phyloP scores from a whole-genome alignment of 2,888 invertebrate genomes.

The Melangyna quadrimaculata region DNA sequence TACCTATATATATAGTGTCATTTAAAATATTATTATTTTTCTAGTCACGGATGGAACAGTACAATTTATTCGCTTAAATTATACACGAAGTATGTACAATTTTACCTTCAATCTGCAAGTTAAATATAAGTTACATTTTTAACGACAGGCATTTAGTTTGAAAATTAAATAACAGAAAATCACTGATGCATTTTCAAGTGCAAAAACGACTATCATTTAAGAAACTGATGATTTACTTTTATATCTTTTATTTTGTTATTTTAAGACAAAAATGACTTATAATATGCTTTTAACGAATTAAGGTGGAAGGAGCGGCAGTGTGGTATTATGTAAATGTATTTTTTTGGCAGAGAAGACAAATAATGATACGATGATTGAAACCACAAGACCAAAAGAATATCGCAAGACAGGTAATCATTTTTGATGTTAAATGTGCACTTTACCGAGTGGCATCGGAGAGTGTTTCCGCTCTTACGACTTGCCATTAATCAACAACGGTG shows the following conservation, averaged over 20 bases:
- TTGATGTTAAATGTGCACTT: background rate
- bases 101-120: background rate
- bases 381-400: background rate
- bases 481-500: background rate
- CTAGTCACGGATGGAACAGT: no score
- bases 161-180: background rate
- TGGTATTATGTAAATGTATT: background rate
- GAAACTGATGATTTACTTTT: background rate
- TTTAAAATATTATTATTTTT: no score
- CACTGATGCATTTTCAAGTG: background rate
- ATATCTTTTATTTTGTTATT: background rate
- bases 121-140: background rate
- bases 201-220: background rate
- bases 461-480: background rate
- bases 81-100: background rate
- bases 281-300: background rate
- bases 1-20: no score
- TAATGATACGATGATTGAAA: background rate
- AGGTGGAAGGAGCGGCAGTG: no score
- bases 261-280: background rate
- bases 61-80: no score
- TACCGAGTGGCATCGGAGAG: background rate
- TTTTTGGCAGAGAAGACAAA: background rate
- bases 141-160: background rate
- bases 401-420: background rate